These are phyloP conservation scores for Symphodus melops DNA, from an alignment of 2,113 vertebrate genomes.

Conservation along the genomic window DNA sequence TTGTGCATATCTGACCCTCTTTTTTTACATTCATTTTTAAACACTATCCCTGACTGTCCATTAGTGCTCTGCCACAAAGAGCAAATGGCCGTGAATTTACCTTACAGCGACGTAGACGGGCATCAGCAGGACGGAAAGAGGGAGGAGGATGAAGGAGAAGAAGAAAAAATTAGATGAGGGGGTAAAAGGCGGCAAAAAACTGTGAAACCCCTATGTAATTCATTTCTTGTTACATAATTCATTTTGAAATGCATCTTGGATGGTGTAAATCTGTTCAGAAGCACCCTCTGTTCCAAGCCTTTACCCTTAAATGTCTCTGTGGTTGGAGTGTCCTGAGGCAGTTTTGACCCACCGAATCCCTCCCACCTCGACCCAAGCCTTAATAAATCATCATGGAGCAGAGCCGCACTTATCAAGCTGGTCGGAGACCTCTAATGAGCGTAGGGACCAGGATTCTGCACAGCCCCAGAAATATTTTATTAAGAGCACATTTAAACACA, in stretches of 20 bases:
- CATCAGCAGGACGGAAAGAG: constrained; percentile 37
- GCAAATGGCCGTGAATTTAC: constrained; percentile 81
- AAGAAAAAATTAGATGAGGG: constrained; percentile 32
- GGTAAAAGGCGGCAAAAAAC: constrained; percentile 62
- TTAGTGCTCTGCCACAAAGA: constrained; percentile 75
- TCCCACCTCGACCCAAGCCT: constrained; percentile 58
- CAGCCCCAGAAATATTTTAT: constrained; percentile 84
- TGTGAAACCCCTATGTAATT: constrained; percentile 80
- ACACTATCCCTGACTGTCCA: constrained; percentile 72
- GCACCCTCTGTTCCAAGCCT: constrained; percentile 74
- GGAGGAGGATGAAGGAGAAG: constrained; percentile 19
- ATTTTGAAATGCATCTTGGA: constrained; percentile 82
- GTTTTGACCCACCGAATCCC: constrained; percentile 71
- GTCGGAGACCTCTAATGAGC: constrained; percentile 83
- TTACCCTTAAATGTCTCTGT: constrained; percentile 80
- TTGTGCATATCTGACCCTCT: constrained; percentile 74
- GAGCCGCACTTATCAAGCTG: constrained; percentile 81
- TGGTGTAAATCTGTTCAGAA: constrained; percentile 83
- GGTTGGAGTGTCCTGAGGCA: constrained; percentile 81
- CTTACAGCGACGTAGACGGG: constrained; percentile 74
- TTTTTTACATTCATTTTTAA: constrained; percentile 83
- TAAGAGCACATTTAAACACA: constrained; percentile 81
- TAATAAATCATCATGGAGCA: constrained; percentile 84
- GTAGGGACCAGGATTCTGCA: constrained; percentile 67
- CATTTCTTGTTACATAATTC: constrained; percentile 84